Conservation (phyloP, 1,140 invertebrate species). For the Mercenaria mercenaria region DNA sequence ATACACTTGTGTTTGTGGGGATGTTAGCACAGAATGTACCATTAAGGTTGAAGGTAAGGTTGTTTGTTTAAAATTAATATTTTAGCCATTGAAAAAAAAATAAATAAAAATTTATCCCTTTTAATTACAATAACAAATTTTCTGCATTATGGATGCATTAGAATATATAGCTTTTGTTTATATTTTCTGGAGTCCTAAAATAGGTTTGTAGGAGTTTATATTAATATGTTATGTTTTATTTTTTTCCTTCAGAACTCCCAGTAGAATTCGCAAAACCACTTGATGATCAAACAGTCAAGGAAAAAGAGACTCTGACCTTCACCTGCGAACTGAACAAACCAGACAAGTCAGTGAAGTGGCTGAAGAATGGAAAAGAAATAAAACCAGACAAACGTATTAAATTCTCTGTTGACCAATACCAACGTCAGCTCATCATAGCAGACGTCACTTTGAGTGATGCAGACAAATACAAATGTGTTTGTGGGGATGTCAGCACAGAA, state of each 20-base stretch:
- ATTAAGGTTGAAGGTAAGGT: constrained; percentile 71
- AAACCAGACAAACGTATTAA: constrained; percentile 68
- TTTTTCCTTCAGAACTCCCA: constrained; percentile 77
- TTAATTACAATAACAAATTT: too few relatives aligned
- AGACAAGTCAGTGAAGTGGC: constrained; percentile 81
- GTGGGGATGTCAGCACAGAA: constrained; percentile 73
- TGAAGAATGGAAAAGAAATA: constrained; percentile 85
- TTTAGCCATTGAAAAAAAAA: too few relatives aligned
- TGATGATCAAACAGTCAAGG: constrained; percentile 74
- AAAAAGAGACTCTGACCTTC: constrained; percentile 79
- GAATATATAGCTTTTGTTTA: too few relatives aligned
- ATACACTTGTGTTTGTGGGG: constrained; percentile 78
- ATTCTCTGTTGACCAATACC: constrained; percentile 83
- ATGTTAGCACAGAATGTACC: constrained; percentile 70
- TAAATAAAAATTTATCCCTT: too few relatives aligned
- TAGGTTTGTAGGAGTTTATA: too few relatives aligned
- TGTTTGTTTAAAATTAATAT: background rate
- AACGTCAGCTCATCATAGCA: constrained; percentile 74
- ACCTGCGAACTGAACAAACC: constrained; percentile 83
- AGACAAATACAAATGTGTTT: constrained; percentile 79
- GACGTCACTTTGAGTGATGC: constrained; percentile 72
- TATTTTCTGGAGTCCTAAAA: too few relatives aligned
- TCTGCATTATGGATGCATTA: too few relatives aligned
- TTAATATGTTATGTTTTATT: background rate
- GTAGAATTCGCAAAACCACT: constrained; percentile 79